Percentiles rank a stretch among this genome's conserved stretches.
Evolutionary conservation across 2,888 invertebrate genomes (phyloP).

Genomic region (Meghimatium bilineatum): DNA sequence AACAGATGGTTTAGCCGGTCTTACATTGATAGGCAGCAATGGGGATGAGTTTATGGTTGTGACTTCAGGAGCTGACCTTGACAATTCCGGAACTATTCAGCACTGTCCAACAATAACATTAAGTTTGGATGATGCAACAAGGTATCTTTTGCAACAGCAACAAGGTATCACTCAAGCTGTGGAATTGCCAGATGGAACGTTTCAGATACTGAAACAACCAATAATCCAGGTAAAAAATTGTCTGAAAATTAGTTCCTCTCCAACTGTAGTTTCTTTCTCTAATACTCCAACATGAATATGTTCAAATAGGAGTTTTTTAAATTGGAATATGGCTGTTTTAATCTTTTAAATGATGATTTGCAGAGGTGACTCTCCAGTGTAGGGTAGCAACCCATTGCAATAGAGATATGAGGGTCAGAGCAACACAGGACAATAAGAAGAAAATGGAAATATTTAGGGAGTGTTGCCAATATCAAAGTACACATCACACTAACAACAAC

Average conservation of each 20-base stretch:
- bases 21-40: slow-evolving; percentile 30
- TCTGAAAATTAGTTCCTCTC: neutral
- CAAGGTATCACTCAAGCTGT: slow-evolving; percentile 58
- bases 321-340: too few relatives aligned
- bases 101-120: slow-evolving; percentile 60
- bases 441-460: too few relatives aligned
- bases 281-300: too few relatives aligned
- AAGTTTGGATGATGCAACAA: slow-evolving; percentile 65
- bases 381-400: too few relatives aligned
- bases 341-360: too few relatives aligned
- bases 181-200: slow-evolving; percentile 63
- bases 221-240: slow-evolving; percentile 43
- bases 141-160: slow-evolving; percentile 64
- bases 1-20: slow-evolving; percentile 5
- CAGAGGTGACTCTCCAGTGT: too few relatives aligned
- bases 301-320: too few relatives aligned
- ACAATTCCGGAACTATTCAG: slow-evolving; percentile 30
- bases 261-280: too few relatives aligned
- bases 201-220: slow-evolving; percentile 60
- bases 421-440: too few relatives aligned
- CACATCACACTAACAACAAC: too few relatives aligned
- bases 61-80: slow-evolving; percentile 22
- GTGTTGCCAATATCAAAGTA: too few relatives aligned
- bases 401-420: too few relatives aligned
- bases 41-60: slow-evolving; percentile 38